A percentile compares a stretch with the other conserved stretches of the same genome.
These are phyloP conservation scores for Globodera rostochiensis DNA, from an alignment of 1,140 invertebrate genomes.

Conservation along the genomic window DNA sequence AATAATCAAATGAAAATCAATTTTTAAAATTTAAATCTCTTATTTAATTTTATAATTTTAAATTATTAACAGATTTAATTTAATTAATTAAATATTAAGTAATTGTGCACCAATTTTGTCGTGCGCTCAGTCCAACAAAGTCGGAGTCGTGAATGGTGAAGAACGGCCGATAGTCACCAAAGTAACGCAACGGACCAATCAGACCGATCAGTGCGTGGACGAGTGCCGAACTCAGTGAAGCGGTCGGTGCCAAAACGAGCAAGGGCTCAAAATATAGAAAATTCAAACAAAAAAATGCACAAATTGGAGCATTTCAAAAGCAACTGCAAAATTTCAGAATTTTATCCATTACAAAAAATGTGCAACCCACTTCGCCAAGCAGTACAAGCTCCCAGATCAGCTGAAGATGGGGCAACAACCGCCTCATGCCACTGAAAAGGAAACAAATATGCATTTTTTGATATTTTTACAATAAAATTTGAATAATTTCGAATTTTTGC, in stretches of 20 bases:
- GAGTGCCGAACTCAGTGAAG: constrained; percentile 84
- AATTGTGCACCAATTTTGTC: constrained; percentile 28
- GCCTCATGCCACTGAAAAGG: constrained; percentile 72
- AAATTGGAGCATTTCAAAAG: background rate
- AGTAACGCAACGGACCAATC: constrained; percentile 87
- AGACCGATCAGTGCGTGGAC: constrained; percentile 86
- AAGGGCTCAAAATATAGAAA: constrained; percentile 68
- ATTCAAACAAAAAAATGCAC: too few relatives aligned
- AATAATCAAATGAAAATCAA: background rate
- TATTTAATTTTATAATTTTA: background rate
- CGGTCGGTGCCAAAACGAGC: constrained; percentile 73
- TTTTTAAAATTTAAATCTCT: too few relatives aligned
- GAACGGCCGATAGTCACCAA: constrained; percentile 91
- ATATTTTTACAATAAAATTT: background rate
- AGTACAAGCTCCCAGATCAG: constrained; percentile 94
- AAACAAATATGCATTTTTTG: constrained; percentile 18
- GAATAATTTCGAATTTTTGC: background rate
- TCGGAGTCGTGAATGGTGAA: constrained; percentile 99
- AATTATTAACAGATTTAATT: background rate
- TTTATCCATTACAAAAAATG: background rate
- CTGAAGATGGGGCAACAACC: constrained; percentile 87
- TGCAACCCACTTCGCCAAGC: constrained; percentile 75
- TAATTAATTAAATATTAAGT: too few relatives aligned
- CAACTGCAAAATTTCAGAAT: background rate
- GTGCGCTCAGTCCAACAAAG: constrained; percentile 78